A percentile compares a stretch with the other conserved stretches of the same genome.
phyloP scores from a whole-genome alignment of 2,797 vertebrate genomes.

The Micropoecilia bifurca region DNA sequence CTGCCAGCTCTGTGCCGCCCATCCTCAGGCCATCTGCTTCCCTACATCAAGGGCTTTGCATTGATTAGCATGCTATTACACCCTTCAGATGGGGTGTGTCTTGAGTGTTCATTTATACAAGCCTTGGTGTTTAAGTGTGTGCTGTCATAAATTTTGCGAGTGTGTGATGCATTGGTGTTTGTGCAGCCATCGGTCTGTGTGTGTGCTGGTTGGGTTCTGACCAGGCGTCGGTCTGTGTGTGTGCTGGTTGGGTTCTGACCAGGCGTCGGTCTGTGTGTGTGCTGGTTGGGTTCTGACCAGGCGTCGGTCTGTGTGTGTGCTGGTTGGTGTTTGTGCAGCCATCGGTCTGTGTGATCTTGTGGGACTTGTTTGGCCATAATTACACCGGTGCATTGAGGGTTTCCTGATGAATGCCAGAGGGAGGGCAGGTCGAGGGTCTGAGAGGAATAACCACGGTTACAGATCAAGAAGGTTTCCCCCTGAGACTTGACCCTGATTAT shows the following conservation, averaged over 20 bases:
- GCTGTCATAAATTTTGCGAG: constrained; percentile 34
- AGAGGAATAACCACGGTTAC: constrained; percentile 66
- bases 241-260: constrained; percentile 17
- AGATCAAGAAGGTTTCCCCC: constrained; percentile 63
- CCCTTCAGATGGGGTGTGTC: constrained; percentile 54
- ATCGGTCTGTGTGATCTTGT: constrained; percentile 74
- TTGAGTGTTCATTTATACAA: constrained; percentile 48
- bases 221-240: no score
- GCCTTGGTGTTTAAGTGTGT: constrained; percentile 36
- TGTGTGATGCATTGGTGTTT: constrained; percentile 47
- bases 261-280: constrained; percentile 38
- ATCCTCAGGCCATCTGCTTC: constrained; percentile 76
- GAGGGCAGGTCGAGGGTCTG: constrained; percentile 61
- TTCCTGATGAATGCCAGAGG: constrained; percentile 79
- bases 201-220: constrained; percentile 16
- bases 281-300: constrained; percentile 19
- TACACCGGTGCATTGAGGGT: constrained; percentile 85
- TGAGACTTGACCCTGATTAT: constrained; percentile 62
- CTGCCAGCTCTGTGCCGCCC: constrained; percentile 66
- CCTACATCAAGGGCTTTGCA: constrained; percentile 74
- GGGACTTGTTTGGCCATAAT: constrained; percentile 87
- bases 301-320: constrained; percentile 25
- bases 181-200: constrained; percentile 33
- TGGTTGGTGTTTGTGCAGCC: no score
- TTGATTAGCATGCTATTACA: constrained; percentile 79